Evolutionary conservation across 2,888 invertebrate genomes (phyloP), one percentile per base, ranked within the genome.

Genomic region (Lasius fuliginosus): DNA sequence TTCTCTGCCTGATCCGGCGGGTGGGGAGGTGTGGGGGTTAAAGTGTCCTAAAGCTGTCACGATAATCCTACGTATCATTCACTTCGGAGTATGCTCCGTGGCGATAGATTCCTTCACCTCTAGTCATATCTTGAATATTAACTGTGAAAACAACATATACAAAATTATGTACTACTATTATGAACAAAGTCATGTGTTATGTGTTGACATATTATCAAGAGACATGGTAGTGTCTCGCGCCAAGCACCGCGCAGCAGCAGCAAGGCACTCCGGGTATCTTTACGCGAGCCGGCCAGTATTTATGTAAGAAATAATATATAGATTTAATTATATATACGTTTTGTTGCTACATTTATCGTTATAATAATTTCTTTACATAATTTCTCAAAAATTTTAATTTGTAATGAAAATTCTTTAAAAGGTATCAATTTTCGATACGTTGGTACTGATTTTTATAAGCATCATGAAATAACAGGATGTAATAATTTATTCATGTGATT

Each of bases 101-200:
- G 91, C 89, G 18, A 91, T 91, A 30, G 93, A 93, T 49, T 93
- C 92, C 69, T 90, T 91, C 18, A 91, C 91, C 0, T 92, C 93
- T 56, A 88, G 90, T 11, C 88, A 79, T 30, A 84, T 90, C 23
- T 92, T 93, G 76, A 91, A 23, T 23, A 23, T 23, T 23, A 23
- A 23, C 23, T 23, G 23, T 23, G 23, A 89, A 76, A 93, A 92
- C 65, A 89, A 93, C 56, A 90, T 92, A 15, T 93, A 90, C 85
- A 92, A 92, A 71, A 93, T 93, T 33, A 93, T 93, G 91, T 93
- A 93, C 58, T 93, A 89, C 84, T 23, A 23, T 23, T 23, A 90
- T 88, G 86, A 93, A 93, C 88, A 93, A 93, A 73, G 90, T 88
- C 0, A 84, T 91, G 4, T 90, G 90, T 53, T 92, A 92, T 65